Conservation (phyloP, 1,140 invertebrate species). For the Mizuhopecten yessoensis region DNA sequence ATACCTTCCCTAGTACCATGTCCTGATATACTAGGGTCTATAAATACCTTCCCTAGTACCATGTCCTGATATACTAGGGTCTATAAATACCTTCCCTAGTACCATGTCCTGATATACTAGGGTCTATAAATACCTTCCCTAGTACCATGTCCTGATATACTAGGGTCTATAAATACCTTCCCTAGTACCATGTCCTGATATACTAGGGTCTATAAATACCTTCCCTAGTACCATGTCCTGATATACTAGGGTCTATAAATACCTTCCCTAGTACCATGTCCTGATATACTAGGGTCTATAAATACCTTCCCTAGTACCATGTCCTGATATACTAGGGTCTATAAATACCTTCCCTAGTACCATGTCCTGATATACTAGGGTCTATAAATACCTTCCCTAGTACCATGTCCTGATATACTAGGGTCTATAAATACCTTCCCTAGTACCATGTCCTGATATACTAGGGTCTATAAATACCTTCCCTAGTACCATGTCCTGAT, state of each 20-base stretch:
- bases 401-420: conserved; percentile 65
- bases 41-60: conserved; percentile 67
- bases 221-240: conserved; percentile 67
- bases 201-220: conserved; percentile 56
- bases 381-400: conserved; percentile 64
- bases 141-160: conserved; percentile 65
- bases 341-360: conserved; percentile 66
- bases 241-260: no score
- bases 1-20: conserved; percentile 69
- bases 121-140: conserved; percentile 62
- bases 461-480: conserved; percentile 62
- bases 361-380: conserved; percentile 63
- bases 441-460: conserved; percentile 64
- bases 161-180: conserved; percentile 61
- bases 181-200: conserved; percentile 65
- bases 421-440: conserved; percentile 63
- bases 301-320: conserved; percentile 69
- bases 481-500: conserved; percentile 64
- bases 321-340: conserved; percentile 53
- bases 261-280: conserved; percentile 70
- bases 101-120: conserved; percentile 65
- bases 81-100: conserved; percentile 65
- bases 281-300: conserved; percentile 42
- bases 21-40: conserved; percentile 53
- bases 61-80: conserved; percentile 62